Base-by-base conservation (phyloP, 2,113 vertebrate genomes). In the Melanostigma gelatinosum region DNA sequence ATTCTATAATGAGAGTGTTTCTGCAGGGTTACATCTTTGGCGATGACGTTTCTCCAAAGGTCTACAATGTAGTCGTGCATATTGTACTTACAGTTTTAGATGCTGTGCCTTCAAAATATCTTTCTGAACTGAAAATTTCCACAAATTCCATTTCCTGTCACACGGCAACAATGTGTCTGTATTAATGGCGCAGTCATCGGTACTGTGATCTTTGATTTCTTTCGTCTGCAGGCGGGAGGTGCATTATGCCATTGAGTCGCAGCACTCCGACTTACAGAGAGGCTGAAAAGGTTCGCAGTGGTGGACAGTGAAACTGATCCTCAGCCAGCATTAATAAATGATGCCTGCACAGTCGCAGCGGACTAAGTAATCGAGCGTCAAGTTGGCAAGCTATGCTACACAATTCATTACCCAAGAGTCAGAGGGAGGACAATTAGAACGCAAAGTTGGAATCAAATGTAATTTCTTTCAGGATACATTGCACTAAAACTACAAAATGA, bases 281-380 rank as follows among this genome's bases (percentile, higher is more conserved):
- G 20, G 72, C 87, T 88, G 71, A 76, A 84, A 79, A 76, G 72
- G 73, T 89, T 87, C 62, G 89, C 79, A 42, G 84, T 81, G 87
- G 77, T 88, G 89, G 91, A 91, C 89, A 80, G 78, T 92, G 94
- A 94, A 96, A 96, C 91, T 55, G 84, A 94, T 94, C 71, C 85
- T 81, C 79, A 42, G 78, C 84, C 46, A n/a, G 55, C 90, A 92
- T 95, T 74, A 95, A 95, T 96, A 94, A 95, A 91, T 95, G 85
- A 96, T 93, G 85, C 46, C 72, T 32, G 75, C 79, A 65, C 80
- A 67, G 90, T 91, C 89, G 86, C 87, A 85, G 78, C n/a, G 80
- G 87, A 85, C 90, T 90, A 89, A 94, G 91, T 91, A 93, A 92
- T 93, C 79, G 87, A 92, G 89, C 72, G 78, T 82, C 87, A 92